phyloP scores from a whole-genome alignment of 2,797 vertebrate species.

The Lacerta viridis region DNA sequence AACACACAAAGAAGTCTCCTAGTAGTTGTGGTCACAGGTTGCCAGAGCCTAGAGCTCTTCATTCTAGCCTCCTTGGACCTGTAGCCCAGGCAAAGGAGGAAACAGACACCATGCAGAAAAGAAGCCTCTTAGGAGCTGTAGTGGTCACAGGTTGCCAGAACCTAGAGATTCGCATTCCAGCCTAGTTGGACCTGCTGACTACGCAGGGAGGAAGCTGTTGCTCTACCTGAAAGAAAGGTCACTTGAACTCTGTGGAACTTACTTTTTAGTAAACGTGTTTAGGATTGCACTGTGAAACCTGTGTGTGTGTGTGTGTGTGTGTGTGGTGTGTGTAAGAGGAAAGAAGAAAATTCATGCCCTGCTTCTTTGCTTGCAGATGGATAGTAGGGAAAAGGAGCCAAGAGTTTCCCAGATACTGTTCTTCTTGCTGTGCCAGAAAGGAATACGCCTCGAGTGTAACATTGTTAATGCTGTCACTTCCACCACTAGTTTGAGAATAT shows the following conservation, averaged over 20 bases:
- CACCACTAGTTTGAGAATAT: constrained; percentile 9
- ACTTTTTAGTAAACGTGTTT: too few species aligned
- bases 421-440: constrained; percentile 16
- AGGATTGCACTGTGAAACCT: too few species aligned
- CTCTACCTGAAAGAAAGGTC: too few species aligned
- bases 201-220: not conserved
- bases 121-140: not conserved
- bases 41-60: not conserved
- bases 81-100: not conserved
- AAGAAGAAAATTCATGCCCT: not conserved
- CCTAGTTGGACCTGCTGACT: not conserved
- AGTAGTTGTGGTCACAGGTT: not conserved
- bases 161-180: not conserved
- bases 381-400: constrained; percentile 24
- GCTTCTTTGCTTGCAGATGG: constrained; percentile 29
- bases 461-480: constrained; percentile 8
- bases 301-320: not conserved
- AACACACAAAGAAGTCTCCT: not conserved
- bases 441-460: constrained; percentile 7
- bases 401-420: constrained; percentile 20
- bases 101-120: not conserved
- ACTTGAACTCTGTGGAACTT: too few species aligned
- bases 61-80: not conserved
- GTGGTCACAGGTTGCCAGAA: not conserved
- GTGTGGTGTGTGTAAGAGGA: not conserved